Evolutionary conservation across 1,140 invertebrate species (phyloP), one percentile per base, ranked within the genome.

Genomic region (Maconellicoccus hirsutus): DNA sequence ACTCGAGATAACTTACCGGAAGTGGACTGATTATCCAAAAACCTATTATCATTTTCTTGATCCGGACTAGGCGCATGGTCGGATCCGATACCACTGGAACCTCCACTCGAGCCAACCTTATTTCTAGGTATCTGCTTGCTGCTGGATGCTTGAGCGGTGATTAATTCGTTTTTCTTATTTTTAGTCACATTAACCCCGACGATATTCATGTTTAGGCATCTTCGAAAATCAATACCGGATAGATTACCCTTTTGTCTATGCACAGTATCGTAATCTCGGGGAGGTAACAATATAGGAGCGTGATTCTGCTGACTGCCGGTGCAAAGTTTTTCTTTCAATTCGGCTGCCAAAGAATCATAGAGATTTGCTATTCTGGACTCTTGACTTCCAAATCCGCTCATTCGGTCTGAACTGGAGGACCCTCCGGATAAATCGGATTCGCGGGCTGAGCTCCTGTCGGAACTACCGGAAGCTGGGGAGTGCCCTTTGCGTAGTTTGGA

Each of bases 191-290:
- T 73, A 1, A 71, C 72, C 0, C 88, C 87, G 2, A 89, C 88
- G 38, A 90, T 88, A 72, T 85, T 88, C 72, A 86, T 79, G 75
- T 89, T 89, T 25, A 88, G 78, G 73, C 87, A 90, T 69, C 89
- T 81, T 16, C 91, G 78, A 19, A 87, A 81, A 76, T 93, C 90
- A 70, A 92, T 91, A 39, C 88, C 89, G 27, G 84, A 85, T n/a
- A 92, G 79, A 77, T 92, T 93, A 0, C 92, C 92, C 71, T 90
- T 89, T 72, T 89, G 87, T 71, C 92, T 82, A 75, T 92, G 89
- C 7, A 91, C 87, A 0, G 90, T 92, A 77, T 97, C 94, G 80
- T 97, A 98, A 79, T 97, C 95, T 59, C 92, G 85, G 0, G 94
- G 94, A 0, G 95, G 94, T 70, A 94, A 78, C 29, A 97, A 82